These are phyloP conservation scores for Aquatica leii DNA, from an alignment of 2,888 invertebrate species.

Conservation along the genomic window DNA sequence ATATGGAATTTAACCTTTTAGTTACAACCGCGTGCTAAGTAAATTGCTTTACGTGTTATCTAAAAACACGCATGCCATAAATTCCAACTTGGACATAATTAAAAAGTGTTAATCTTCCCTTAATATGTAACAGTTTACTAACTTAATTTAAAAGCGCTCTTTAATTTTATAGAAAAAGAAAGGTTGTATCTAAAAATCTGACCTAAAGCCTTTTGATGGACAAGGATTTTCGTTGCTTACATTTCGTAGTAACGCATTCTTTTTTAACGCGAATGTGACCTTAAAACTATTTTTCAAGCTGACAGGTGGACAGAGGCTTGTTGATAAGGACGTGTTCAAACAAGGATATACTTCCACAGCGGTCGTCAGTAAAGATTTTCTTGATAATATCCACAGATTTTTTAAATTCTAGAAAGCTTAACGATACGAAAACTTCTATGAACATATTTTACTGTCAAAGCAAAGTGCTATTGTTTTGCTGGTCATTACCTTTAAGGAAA, in stretches of 20 bases:
- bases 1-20: conserved; percentile 16
- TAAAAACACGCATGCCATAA: conserved; percentile 18
- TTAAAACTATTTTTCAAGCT: conserved; percentile 41
- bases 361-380: conserved; percentile 32
- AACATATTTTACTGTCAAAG: too few species aligned
- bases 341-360: conserved; percentile 42
- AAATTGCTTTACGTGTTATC: conserved; percentile 15
- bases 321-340: conserved; percentile 44
- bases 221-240: conserved; percentile 27
- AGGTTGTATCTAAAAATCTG: not conserved
- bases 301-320: conserved; percentile 44
- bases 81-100: conserved; percentile 14
- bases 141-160: conserved; percentile 3
- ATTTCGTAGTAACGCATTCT: conserved; percentile 32
- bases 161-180: not conserved
- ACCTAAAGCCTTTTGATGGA: conserved; percentile 19
- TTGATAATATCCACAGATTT: conserved; percentile 28
- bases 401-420: conserved; percentile 22
- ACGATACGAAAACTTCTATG: too few species aligned
- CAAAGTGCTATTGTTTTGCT: too few species aligned
- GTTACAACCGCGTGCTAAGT: conserved; percentile 14
- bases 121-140: conserved; percentile 6
- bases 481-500: too few species aligned
- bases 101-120: conserved; percentile 20
- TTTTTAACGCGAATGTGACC: conserved; percentile 39